These are phyloP conservation scores for Drosophila kikkawai DNA, from an alignment of 1,140 invertebrate species.

Conservation along the genomic window DNA sequence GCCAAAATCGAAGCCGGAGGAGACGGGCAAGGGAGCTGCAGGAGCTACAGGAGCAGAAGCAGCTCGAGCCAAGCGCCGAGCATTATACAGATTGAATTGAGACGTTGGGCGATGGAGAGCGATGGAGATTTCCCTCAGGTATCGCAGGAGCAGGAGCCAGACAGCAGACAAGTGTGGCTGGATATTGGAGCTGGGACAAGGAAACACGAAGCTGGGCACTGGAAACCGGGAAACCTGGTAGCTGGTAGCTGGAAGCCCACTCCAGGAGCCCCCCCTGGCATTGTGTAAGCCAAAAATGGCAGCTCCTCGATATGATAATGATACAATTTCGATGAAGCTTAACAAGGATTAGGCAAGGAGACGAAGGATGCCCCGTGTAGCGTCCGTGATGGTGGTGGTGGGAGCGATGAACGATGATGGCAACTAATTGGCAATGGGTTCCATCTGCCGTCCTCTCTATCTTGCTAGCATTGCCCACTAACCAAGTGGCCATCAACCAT, in stretches of 20 bases:
- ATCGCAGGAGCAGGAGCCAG: conserved; percentile 10
- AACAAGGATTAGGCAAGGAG: conserved; percentile 64
- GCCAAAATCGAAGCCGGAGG: conserved; percentile 53
- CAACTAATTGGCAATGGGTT: conserved; percentile 69
- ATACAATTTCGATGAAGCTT: conserved; percentile 81
- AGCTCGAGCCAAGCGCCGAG: conserved; percentile 11
- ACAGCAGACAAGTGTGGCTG: conserved; percentile 5
- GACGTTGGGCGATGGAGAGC: conserved; percentile 33
- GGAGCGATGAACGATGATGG: conserved; percentile 70
- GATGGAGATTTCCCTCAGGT: conserved; percentile 75
- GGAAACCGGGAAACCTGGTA: neutral
- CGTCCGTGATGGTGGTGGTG: neutral
- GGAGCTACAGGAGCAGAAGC: neutral
- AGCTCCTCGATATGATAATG: conserved; percentile 79
- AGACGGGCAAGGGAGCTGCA: neutral
- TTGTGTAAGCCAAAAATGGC: conserved; percentile 68
- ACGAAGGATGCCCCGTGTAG: neutral
- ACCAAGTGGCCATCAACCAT: conserved; percentile 51
- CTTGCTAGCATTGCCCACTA: conserved; percentile 20
- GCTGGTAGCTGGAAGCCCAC: neutral
- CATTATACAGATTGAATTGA: conserved; percentile 55
- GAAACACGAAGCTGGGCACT: neutral
- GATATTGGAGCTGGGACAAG: conserved; percentile 2
- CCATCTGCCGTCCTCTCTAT: conserved; percentile 10
- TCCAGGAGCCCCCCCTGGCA: conserved; percentile 1